Conservation (phyloP, 2,797 vertebrate species). For the Tiaroga cobitis region DNA sequence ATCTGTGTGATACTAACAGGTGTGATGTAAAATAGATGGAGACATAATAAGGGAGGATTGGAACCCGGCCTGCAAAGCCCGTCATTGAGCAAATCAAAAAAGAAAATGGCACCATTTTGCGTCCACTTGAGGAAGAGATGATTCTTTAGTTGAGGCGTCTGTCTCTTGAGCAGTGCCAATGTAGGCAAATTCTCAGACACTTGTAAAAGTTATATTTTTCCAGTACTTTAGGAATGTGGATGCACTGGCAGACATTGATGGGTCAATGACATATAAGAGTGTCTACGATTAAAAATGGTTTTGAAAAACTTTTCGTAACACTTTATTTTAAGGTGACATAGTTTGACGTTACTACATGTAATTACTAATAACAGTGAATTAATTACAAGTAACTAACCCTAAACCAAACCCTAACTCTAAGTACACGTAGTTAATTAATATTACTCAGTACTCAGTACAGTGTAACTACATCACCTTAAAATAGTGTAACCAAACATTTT, state of each 20-base stretch:
- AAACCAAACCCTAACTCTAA: too few species aligned
- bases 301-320: too few species aligned
- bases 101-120: constrained; percentile 78
- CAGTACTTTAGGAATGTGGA: not conserved
- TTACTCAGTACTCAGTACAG: too few species aligned
- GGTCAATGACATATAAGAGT: not conserved
- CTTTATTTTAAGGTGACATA: too few species aligned
- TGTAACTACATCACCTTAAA: not conserved
- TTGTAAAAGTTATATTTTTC: constrained; percentile 19
- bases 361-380: too few species aligned
- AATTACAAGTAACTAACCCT: not conserved
- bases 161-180: constrained; percentile 49
- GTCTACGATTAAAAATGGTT: not conserved
- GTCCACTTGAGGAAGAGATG: constrained; percentile 81
- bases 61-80: constrained; percentile 75
- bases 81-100: constrained; percentile 80
- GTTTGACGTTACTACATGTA: too few species aligned
- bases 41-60: constrained; percentile 71
- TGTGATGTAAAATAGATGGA: constrained; percentile 82
- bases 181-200: constrained; percentile 5
- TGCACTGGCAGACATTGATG: not conserved
- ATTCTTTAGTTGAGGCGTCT: constrained; percentile 83
- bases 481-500: not conserved
- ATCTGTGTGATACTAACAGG: constrained; percentile 89
- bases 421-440: not conserved